Evolutionary conservation across 2,888 invertebrate species (phyloP), one percentile per base, ranked within the genome.

Genomic region (Ormyrus nitidulus): DNA sequence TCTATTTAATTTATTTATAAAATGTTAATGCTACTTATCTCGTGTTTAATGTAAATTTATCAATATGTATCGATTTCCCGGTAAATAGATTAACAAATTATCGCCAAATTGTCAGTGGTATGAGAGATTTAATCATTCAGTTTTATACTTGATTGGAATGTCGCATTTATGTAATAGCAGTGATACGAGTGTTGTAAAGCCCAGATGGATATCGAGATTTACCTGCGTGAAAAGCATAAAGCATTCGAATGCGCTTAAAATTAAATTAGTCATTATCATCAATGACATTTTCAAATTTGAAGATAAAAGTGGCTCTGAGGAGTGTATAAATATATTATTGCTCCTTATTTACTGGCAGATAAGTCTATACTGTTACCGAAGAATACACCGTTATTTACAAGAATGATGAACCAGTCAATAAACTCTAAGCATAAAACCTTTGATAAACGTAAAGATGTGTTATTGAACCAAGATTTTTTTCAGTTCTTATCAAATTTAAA

Each of bases 391-490:
- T 77, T 77, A 70, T 77, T 77, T 70, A 64, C 70, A 44, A 10
- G 77, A 58, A 34, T 13, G 61, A 54, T 48, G 64, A 70, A 64
- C 70, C 77, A 56, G 77, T 77, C 70, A 70, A 69, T 70, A 77
- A 77, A 77, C 77, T 70, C 64, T 9, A 49, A 56, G 34, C 49
- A 56, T 34, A 34, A 56, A 70, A 49, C 49, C 64, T 70, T 70
- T 64, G 70, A 70, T 64, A 77, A 69, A 56, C 34, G 54, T 7
- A 6, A 68, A 77, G 77, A 70, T 64, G 77, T 77, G 77, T 58
- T 77, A 51, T 77, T 77, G 77, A 77, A 70, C 77, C 77, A 64
- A 64, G 62, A 77, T 44, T 68, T 77, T 77, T 68, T 77, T 62
- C 6, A 61, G 34, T 56, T 54, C 44, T 76, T 76, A 76, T 76